Percentiles rank a stretch among this genome's conserved stretches.
Conservation (phyloP, 2,888 invertebrate genomes). For the Iphiclides podalirius region DNA sequence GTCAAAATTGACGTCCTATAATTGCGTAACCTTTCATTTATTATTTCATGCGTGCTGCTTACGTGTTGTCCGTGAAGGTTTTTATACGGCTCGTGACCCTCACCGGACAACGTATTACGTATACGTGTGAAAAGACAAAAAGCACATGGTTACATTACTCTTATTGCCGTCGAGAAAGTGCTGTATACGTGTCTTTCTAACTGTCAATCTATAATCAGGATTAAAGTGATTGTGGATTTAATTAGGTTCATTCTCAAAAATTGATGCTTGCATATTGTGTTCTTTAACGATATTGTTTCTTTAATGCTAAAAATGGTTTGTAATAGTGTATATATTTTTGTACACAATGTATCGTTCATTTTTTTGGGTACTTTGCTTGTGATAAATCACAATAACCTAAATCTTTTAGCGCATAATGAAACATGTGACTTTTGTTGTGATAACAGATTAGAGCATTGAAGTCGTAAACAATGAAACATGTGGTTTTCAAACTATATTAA, state of each 20-base stretch:
- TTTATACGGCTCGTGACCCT: constrained; percentile 69
- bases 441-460: not conserved
- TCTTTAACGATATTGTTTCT: not conserved
- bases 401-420: constrained; percentile 2
- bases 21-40: constrained; percentile 78
- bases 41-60: constrained; percentile 72
- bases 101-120: constrained; percentile 43
- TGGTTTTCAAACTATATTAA: not conserved
- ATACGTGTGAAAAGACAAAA: constrained; percentile 42
- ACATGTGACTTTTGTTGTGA: constrained; percentile 23
- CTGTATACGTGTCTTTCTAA: constrained; percentile 39
- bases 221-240: constrained; percentile 20
- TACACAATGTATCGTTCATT: no score
- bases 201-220: constrained; percentile 30
- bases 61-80: constrained; percentile 77
- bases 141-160: constrained; percentile 43
- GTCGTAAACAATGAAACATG: constrained; percentile 6
- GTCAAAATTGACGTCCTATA: constrained; percentile 51
- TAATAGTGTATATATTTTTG: no score
- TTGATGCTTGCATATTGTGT: constrained; percentile 1
- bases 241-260: constrained; percentile 17
- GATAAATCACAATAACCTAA: constrained; percentile 18
- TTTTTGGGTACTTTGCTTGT: constrained; percentile 1
- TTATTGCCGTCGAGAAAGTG: constrained; percentile 31
- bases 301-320: constrained; percentile 15